Conservation (phyloP, 2,113 vertebrate species). For the Bettongia penicillata region DNA sequence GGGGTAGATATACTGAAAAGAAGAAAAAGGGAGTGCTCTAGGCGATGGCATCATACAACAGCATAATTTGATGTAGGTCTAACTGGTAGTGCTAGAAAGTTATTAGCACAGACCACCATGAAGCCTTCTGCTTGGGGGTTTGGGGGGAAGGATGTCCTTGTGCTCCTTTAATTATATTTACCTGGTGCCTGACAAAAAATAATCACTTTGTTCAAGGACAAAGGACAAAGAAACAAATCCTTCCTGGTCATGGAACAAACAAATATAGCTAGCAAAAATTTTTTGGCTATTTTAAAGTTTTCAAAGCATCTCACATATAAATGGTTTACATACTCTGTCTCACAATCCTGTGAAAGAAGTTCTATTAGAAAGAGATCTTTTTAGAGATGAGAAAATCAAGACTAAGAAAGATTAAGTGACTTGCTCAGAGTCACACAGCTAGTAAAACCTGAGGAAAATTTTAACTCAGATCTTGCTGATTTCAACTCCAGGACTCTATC, state of each 20-base stretch:
- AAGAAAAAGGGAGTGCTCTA: neutral
- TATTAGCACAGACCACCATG: neutral
- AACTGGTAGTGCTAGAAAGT: neutral
- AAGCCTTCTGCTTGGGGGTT: neutral
- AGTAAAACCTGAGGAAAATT: neutral
- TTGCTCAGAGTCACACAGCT: neutral
- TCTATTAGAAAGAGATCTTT: neutral
- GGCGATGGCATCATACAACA: neutral
- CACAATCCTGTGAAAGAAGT: neutral
- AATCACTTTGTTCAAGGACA: neutral
- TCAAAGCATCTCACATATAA: neutral
- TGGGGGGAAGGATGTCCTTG: neutral
- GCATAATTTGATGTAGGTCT: neutral
- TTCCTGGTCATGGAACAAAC: neutral
- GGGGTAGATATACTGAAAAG: neutral
- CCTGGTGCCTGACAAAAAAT: neutral
- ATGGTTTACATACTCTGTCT: neutral
- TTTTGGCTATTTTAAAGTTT: neutral
- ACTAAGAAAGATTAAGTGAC: neutral
- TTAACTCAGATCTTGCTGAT: neutral
- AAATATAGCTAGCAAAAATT: neutral
- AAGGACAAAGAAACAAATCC: neutral
- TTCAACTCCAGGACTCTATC: neutral
- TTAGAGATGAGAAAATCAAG: neutral
- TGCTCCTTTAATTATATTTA: neutral